Percentiles rank a stretch among this genome's conserved stretches.
Conservation (phyloP, 1,140 invertebrate species). For the Scaptomyza graminum region DNA sequence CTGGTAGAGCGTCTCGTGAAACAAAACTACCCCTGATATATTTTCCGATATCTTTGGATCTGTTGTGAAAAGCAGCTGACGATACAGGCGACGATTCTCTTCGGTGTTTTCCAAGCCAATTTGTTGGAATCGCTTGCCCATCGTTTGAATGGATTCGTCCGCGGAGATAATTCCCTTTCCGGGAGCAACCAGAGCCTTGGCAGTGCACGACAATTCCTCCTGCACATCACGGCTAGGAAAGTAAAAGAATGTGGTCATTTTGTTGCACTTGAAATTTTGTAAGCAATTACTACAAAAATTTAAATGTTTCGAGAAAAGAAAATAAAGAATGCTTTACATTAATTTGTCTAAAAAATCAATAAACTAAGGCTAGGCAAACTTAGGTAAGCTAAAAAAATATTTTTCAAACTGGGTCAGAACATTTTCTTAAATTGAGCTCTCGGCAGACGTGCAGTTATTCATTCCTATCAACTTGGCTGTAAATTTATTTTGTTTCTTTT, state of each 20-base stretch:
- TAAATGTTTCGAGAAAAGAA: background rate
- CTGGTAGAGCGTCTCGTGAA: constrained; percentile 99
- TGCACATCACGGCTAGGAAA: constrained; percentile 93
- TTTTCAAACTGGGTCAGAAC: background rate
- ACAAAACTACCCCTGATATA: constrained; percentile 96
- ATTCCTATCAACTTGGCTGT: background rate
- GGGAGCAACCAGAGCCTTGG: constrained; percentile 93
- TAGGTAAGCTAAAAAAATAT: background rate
- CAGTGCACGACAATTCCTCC: constrained; percentile 94
- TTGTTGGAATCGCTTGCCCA: constrained; percentile 90
- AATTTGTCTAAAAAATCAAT: background rate
- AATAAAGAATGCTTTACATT: background rate
- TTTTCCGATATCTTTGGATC: constrained; percentile 90
- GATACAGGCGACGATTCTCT: constrained; percentile 93
- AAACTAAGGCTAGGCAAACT: background rate
- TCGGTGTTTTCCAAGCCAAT: constrained; percentile 92
- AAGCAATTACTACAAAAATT: background rate
- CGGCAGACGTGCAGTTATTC: too few species aligned
- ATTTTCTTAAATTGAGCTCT: too few species aligned
- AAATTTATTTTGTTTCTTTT: constrained; percentile 17
- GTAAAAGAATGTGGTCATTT: constrained; percentile 91
- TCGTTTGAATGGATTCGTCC: constrained; percentile 93
- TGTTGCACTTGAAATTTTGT: constrained; percentile 61
- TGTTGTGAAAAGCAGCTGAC: constrained; percentile 95
- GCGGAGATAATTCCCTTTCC: constrained; percentile 96